Conservation (phyloP, 2,888 invertebrate species). For the Dastarcus helophoroides region DNA sequence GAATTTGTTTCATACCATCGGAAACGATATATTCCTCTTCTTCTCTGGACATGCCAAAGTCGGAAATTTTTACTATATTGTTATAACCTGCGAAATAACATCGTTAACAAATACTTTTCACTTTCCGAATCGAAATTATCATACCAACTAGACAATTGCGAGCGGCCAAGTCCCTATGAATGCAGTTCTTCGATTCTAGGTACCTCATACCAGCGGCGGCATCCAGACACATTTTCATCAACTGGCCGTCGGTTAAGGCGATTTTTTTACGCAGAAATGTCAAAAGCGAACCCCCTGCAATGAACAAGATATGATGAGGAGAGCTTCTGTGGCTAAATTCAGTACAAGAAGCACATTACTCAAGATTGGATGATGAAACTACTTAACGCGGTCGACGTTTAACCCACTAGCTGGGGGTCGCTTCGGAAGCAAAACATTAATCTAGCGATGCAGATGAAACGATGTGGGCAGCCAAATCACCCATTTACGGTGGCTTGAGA, state of each 20-base stretch:
- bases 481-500: too few relatives aligned
- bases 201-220: constrained; percentile 93
- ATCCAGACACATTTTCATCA: constrained; percentile 86
- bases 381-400: too few relatives aligned
- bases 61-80: constrained; percentile 88
- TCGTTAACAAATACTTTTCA: constrained; percentile 4
- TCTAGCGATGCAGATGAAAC: too few relatives aligned
- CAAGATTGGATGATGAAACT: too few relatives aligned
- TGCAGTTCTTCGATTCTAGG: constrained; percentile 89
- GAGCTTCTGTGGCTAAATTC: too few relatives aligned
- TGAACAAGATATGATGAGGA: too few relatives aligned
- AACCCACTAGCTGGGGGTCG: too few relatives aligned
- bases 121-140: constrained; percentile 18
- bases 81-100: constrained; percentile 49
- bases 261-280: constrained; percentile 78
- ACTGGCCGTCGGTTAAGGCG: constrained; percentile 46
- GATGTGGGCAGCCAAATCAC: too few relatives aligned
- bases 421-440: too few relatives aligned
- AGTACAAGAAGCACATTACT: too few relatives aligned
- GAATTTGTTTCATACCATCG: constrained; percentile 96
- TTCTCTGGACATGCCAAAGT: constrained; percentile 96
- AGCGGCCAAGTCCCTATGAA: constrained; percentile 91
- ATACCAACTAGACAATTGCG: constrained; percentile 80
- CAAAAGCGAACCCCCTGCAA: constrained; percentile 75
- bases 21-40: constrained; percentile 96